These are phyloP conservation scores for Ceyx melanurus DNA, from an alignment of 2,113 vertebrate genomes.

Conservation along the genomic window DNA sequence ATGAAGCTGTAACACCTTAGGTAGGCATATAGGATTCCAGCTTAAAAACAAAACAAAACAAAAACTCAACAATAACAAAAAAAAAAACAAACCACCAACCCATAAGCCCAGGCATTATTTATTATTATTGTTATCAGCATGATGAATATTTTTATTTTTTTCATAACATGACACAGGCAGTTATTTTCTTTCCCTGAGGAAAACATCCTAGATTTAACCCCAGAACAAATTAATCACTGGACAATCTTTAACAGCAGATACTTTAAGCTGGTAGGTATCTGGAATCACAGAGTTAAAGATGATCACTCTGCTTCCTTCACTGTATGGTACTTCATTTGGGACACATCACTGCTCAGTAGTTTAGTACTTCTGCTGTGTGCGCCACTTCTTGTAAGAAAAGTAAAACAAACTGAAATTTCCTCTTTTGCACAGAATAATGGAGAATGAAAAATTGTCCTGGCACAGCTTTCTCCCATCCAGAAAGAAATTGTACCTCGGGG, in stretches of 20 bases:
- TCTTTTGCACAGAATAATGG: not conserved
- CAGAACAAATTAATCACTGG: not conserved
- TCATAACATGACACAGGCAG: not conserved
- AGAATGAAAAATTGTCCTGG: not conserved
- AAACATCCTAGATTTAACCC: not conserved
- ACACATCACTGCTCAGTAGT: not conserved
- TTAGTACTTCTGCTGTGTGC: not conserved
- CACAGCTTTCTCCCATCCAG: not conserved
- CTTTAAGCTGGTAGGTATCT: not conserved
- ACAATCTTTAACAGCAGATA: rapidly evolving
- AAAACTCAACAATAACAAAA: not conserved
- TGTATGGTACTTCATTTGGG: not conserved
- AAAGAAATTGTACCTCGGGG: not conserved
- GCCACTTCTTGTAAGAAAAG: not conserved
- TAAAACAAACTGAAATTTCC: not conserved
- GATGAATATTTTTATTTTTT: not conserved
- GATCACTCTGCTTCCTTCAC: not conserved
- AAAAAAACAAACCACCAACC: not conserved
- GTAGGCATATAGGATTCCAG: not conserved
- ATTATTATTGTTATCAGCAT: not conserved
- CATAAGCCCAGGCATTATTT: not conserved
- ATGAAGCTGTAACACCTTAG: not conserved
- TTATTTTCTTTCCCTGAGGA: not conserved
- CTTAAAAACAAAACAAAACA: not conserved
- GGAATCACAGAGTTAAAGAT: not conserved